Evolutionary conservation across 2,888 invertebrate species (phyloP).

Genomic region (Platynereis dumerilii): DNA sequence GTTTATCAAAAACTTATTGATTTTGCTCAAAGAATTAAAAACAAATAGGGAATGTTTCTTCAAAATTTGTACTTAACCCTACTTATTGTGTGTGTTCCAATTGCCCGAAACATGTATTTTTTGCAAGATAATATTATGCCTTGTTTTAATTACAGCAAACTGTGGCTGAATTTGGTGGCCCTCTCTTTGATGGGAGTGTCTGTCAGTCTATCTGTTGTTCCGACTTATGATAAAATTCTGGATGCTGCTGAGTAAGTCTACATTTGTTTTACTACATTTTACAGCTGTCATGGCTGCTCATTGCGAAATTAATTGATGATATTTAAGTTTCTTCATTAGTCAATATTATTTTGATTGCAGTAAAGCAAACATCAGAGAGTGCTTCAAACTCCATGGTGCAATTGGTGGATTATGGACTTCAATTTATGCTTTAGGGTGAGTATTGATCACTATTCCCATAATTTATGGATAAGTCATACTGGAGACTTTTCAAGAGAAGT

Average conservation of each 20-base stretch:
- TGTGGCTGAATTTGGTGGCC: conserved; percentile 74
- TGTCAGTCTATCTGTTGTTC: conserved; percentile 75
- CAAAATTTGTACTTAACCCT: too few relatives aligned
- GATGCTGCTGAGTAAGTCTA: conserved; percentile 77
- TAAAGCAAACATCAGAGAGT: conserved; percentile 14
- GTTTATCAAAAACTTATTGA: too few relatives aligned
- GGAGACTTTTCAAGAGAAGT: too few relatives aligned
- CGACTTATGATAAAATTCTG: conserved; percentile 78
- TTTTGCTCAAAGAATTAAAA: too few relatives aligned
- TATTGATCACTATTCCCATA: background rate
- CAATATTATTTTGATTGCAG: too few relatives aligned
- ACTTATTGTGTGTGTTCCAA: too few relatives aligned
- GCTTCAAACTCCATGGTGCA: conserved; percentile 19
- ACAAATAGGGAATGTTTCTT: too few relatives aligned
- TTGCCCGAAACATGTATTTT: too few relatives aligned
- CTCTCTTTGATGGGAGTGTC: conserved; percentile 75
- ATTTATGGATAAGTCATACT: background rate
- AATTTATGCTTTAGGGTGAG: conserved; percentile 29
- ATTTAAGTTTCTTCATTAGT: too few relatives aligned
- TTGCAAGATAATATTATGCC: too few relatives aligned
- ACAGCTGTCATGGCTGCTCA: background rate
- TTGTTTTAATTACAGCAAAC: conserved; percentile 60
- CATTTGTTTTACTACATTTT: background rate
- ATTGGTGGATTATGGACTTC: conserved; percentile 32
- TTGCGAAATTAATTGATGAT: too few relatives aligned